Conservation (phyloP, 2,797 vertebrate genomes). For the Natrix natrix region DNA sequence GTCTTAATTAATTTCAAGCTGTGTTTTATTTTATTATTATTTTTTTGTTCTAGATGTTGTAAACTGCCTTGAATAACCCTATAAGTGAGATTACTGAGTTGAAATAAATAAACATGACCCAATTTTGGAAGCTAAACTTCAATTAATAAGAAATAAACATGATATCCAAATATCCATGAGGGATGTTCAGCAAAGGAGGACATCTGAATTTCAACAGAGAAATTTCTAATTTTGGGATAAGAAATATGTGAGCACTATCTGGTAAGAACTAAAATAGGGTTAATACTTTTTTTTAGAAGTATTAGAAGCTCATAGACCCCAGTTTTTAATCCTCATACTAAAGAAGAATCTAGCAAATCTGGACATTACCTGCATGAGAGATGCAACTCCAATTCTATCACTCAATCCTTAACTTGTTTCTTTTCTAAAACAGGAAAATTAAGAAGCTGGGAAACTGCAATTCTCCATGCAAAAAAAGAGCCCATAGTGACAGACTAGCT, state of each 20-base stretch:
- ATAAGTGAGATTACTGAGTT: not conserved
- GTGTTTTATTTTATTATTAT: not conserved
- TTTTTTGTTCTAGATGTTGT: not conserved
- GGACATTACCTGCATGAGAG: not conserved
- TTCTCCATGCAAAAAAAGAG: not conserved
- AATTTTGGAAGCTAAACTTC: not conserved
- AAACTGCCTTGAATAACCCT: not conserved
- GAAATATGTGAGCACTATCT: not conserved
- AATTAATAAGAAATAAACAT: not conserved
- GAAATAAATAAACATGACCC: not conserved
- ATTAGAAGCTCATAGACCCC: not conserved
- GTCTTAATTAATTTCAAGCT: not conserved
- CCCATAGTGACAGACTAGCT: not conserved
- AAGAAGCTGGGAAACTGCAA: not conserved
- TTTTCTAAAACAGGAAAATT: not conserved
- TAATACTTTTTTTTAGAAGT: not conserved
- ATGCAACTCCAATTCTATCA: not conserved
- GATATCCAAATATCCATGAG: not conserved
- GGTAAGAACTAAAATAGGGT: not conserved
- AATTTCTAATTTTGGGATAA: not conserved
- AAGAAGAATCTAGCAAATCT: not conserved
- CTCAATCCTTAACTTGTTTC: not conserved
- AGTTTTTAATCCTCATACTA: not conserved
- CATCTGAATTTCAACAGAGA: not conserved
- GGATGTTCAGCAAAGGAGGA: not conserved